Conservation (phyloP, 2,888 invertebrate species). For the Polyploca ridens region DNA sequence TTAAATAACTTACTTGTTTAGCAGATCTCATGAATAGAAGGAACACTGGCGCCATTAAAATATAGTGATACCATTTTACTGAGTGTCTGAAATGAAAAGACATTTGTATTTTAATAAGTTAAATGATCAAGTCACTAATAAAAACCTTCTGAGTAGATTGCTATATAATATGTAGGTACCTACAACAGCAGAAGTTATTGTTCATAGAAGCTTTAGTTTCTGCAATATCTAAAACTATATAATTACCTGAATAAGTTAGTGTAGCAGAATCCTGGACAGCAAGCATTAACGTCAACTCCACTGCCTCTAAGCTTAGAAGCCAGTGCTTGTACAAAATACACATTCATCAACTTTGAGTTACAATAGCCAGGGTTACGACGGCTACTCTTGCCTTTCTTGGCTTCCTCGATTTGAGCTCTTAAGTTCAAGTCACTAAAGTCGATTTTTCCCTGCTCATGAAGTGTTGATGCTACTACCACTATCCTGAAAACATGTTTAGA, state of each 20-base stretch:
- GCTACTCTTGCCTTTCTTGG: conserved; percentile 55
- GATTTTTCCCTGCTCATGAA: conserved; percentile 88
- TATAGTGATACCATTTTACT: conserved; percentile 89
- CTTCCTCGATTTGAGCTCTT: conserved; percentile 74
- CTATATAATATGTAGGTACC: too few species aligned
- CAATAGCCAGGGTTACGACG: conserved; percentile 86
- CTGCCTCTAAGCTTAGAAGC: conserved; percentile 81
- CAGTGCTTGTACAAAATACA: conserved; percentile 88
- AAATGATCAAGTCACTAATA: too few species aligned
- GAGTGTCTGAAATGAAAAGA: conserved; percentile 66
- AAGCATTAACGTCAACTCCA: conserved; percentile 86
- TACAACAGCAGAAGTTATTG: background rate
- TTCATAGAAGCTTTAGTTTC: background rate
- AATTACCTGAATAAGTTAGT: conserved; percentile 89
- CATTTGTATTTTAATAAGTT: conserved; percentile 13
- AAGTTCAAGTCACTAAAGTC: conserved; percentile 88
- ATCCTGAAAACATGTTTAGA: conserved; percentile 81
- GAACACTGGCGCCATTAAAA: conserved; percentile 88
- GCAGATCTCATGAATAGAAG: conserved; percentile 89
- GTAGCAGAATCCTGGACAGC: conserved; percentile 92
- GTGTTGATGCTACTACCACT: conserved; percentile 88
- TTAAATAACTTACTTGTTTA: conserved; percentile 84
- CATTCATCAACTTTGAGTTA: conserved; percentile 91
- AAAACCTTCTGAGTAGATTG: too few species aligned
- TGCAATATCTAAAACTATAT: too few species aligned